Evolutionary conservation across 1,140 invertebrate species (phyloP).

Genomic region (Caenorhabditis brenneri): DNA sequence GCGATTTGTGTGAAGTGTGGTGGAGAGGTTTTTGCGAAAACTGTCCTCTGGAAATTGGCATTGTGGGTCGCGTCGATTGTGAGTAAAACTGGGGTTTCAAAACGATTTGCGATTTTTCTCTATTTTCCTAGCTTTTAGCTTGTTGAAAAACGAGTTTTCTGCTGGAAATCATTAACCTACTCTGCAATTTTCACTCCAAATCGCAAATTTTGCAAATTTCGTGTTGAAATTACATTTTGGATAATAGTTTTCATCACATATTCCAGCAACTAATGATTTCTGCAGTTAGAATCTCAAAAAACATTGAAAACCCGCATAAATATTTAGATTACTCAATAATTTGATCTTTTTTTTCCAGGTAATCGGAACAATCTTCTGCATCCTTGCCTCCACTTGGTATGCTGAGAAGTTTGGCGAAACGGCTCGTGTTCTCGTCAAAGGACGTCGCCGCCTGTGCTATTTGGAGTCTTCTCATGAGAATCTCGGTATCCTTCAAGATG

Average conservation of each 20-base stretch:
- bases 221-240: too few relatives aligned
- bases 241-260: too few relatives aligned
- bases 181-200: too few relatives aligned
- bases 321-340: not conserved
- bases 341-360: slow-evolving; percentile 73
- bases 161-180: too few relatives aligned
- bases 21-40: slow-evolving; percentile 81
- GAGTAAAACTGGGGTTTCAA: too few relatives aligned
- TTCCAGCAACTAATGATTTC: too few relatives aligned
- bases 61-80: not conserved
- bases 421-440: slow-evolving; percentile 55
- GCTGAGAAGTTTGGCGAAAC: slow-evolving; percentile 62
- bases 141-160: too few relatives aligned
- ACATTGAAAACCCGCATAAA: not conserved
- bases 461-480: slow-evolving; percentile 64
- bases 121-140: too few relatives aligned
- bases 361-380: slow-evolving; percentile 82
- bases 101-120: too few relatives aligned
- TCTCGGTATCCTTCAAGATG: slow-evolving; percentile 59
- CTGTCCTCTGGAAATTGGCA: not conserved
- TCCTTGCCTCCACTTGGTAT: slow-evolving; percentile 84
- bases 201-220: too few relatives aligned
- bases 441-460: slow-evolving; percentile 60
- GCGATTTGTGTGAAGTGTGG: slow-evolving; percentile 95
- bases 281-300: not conserved